Evolutionary conservation across 2,113 vertebrate species (phyloP).

Genomic region (Notechis scutatus): DNA sequence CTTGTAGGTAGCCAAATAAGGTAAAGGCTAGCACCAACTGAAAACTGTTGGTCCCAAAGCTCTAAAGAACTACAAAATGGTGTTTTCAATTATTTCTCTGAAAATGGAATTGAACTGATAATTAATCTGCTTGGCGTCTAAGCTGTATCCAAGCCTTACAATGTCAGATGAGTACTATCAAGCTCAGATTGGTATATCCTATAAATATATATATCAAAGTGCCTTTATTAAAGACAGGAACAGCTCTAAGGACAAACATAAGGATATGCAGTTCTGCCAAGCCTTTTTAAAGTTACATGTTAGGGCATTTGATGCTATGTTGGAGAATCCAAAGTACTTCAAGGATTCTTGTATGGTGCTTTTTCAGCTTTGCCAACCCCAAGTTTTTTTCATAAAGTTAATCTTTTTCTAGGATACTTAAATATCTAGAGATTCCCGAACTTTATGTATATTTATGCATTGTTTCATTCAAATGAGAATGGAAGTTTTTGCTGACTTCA

Average conservation of each 20-base stretch:
- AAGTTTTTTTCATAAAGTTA: not conserved
- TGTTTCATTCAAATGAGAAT: constrained; percentile 52
- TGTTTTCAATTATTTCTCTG: not conserved
- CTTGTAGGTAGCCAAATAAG: not conserved
- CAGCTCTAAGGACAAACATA: not conserved
- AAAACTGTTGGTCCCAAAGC: not conserved
- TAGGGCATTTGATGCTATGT: not conserved
- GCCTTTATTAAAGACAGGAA: not conserved
- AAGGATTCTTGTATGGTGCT: not conserved
- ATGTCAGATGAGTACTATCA: not conserved
- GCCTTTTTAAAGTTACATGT: not conserved
- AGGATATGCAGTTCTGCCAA: not conserved
- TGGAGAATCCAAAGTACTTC: not conserved
- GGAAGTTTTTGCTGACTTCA: constrained; percentile 52
- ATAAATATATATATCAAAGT: not conserved
- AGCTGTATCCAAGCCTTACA: not conserved
- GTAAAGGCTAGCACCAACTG: not conserved
- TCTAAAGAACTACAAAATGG: not conserved
- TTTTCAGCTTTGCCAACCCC: not conserved
- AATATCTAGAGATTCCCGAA: constrained; percentile 60
- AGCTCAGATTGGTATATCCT: not conserved
- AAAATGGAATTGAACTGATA: not conserved
- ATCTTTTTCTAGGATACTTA: not conserved
- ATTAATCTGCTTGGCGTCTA: not conserved
- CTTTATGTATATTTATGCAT: constrained; percentile 47